These are phyloP conservation scores for Ara ararauna DNA, from an alignment of 2,797 vertebrate genomes.

Conservation along the genomic window DNA sequence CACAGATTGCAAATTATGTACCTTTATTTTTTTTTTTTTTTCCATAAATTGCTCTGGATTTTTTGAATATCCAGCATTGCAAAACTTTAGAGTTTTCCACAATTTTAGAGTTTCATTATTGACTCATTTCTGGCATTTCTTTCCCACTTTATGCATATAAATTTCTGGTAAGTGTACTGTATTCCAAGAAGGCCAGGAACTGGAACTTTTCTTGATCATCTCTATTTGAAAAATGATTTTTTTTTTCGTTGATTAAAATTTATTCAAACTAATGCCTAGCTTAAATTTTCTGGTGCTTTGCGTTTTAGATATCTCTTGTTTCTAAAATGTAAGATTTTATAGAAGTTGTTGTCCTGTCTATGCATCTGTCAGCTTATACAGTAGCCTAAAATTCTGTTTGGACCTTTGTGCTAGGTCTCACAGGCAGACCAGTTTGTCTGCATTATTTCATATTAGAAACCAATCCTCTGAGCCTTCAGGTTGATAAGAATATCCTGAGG, in stretches of 20 bases:
- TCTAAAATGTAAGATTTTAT: neutral
- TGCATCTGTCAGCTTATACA: neutral
- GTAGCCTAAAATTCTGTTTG: neutral
- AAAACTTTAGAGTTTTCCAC: neutral
- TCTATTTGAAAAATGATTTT: neutral
- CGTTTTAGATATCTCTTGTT: neutral
- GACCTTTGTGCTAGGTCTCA: neutral
- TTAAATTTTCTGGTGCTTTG: neutral
- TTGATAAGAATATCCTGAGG: neutral
- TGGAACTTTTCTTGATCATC: neutral
- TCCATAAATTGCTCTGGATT: conserved; percentile 32
- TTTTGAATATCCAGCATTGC: conserved; percentile 43
- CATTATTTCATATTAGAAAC: neutral
- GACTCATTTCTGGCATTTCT: neutral
- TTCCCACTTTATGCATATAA: neutral
- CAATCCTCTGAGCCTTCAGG: neutral
- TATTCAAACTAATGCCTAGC: neutral
- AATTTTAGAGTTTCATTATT: neutral
- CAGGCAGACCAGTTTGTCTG: neutral
- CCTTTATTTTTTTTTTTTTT: neutral
- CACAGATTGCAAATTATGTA: conserved; percentile 19
- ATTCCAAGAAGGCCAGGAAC: neutral
- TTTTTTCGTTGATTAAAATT: neutral
- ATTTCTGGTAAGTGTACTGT: neutral
- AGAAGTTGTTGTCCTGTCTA: neutral